These are phyloP conservation scores for Pachycephala philippinensis DNA, from an alignment of 2,113 vertebrate species.

Conservation along the genomic window DNA sequence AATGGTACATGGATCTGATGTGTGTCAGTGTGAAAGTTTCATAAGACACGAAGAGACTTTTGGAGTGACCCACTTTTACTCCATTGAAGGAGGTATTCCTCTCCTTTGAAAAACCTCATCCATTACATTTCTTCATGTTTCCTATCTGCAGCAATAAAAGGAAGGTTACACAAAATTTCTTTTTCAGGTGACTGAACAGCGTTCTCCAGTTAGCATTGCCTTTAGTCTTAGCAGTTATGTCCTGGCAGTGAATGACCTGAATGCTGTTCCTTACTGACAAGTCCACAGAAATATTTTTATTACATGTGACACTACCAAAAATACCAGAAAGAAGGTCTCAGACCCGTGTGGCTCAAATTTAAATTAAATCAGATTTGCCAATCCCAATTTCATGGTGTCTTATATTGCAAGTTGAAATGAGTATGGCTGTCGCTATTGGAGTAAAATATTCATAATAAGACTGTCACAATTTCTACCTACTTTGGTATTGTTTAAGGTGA, in stretches of 20 bases:
- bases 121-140: background rate
- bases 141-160: background rate
- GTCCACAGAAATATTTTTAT: background rate
- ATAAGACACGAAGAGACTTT: conserved; percentile 70
- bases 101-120: background rate
- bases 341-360: background rate
- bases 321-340: background rate
- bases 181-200: background rate
- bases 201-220: background rate
- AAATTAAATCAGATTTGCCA: background rate
- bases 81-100: conserved; percentile 76
- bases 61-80: conserved; percentile 67
- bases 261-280: background rate
- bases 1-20: background rate
- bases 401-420: background rate
- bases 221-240: background rate
- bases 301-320: background rate
- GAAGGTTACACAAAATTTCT: background rate
- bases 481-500: background rate
- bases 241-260: background rate
- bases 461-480: background rate
- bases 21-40: conserved; percentile 65
- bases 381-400: background rate
- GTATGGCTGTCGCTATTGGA: background rate
- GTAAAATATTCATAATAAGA: background rate